These are phyloP conservation scores for Eupithecia inturbata DNA, from an alignment of 2,888 invertebrate genomes.

Conservation along the genomic window DNA sequence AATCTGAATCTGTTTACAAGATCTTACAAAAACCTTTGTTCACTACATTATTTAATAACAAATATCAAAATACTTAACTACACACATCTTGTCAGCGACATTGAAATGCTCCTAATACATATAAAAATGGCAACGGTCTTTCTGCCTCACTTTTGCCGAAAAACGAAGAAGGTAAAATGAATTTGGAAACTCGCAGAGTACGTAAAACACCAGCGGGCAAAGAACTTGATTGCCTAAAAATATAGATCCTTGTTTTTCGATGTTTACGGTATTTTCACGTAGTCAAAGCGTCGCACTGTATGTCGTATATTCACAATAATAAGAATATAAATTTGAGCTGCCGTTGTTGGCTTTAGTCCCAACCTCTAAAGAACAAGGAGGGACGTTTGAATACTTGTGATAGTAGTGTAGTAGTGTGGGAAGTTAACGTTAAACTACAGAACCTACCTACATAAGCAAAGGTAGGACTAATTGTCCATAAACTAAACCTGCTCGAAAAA, in stretches of 20 bases:
- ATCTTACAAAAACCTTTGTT: neutral
- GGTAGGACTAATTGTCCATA: neutral
- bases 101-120: neutral
- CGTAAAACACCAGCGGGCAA: conserved; percentile 30
- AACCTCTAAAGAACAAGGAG: neutral
- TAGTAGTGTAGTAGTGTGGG: neutral
- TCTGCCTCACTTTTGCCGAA: conserved; percentile 19
- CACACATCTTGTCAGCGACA: neutral
- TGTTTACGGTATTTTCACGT: conserved; percentile 25
- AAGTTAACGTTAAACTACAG: neutral
- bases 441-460: neutral
- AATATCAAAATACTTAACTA: neutral
- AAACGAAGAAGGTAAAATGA: conserved; percentile 27
- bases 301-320: conserved; percentile 23
- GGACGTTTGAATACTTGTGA: neutral
- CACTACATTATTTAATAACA: neutral
- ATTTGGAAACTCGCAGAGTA: conserved; percentile 29
- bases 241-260: conserved; percentile 31
- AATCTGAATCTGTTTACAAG: no score
- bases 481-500: neutral
- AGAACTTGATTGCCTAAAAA: conserved; percentile 34
- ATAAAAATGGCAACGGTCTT: neutral
- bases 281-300: conserved; percentile 9
- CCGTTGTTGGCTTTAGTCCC: conserved; percentile 16
- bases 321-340: conserved; percentile 29